Evolutionary conservation across 2,113 vertebrate species (phyloP), one percentile per base, ranked within the genome.

Genomic region (Hemicordylus capensis): DNA sequence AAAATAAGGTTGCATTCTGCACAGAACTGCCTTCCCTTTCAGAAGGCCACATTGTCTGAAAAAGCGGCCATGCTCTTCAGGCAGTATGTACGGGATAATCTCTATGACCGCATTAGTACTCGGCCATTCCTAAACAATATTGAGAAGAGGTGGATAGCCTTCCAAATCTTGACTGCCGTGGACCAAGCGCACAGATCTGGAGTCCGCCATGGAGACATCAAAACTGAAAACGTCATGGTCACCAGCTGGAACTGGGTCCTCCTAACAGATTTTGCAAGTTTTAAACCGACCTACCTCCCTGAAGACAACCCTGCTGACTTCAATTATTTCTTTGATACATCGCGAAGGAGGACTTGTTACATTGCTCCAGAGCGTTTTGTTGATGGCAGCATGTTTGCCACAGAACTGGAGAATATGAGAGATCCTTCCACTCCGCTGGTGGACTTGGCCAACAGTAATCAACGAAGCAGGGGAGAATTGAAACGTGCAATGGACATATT

Each of bases 171-270:
- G 34, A 98, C 96, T 0, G 98, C 98, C 0, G 98, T 99, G 75
- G 98, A 99, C 89, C 99, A 99, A 92, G 98, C 98, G 0, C 98
- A 99, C 95, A 98, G 96, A 61, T 98, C 98, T 1, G 98, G 98
- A 3, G 99, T 99, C 9, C 98, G 98, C 22, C 98, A 99, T 0
- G 99, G 99, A 0, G 99, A 99, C 92, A 99, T 99, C 84, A 99
- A 99, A 94, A 99, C 98, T 0, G 99, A 99, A 93, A 99, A 99
- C 34, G 96, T 99, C 82, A 99, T 99, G 99, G 98, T 99, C 85
- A 98, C 98, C 85, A 99, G 98, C 95, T 99, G 99, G 99, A 99
- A 99, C 93, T 99, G 98, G 99, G 98, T 99, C 72, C 97, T 99
- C 90, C 96, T 99, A 1, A 99, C 98, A 0, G 99, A 99, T 95